Percentiles rank a stretch among this genome's conserved stretches.
Conservation (phyloP, 37 sponge, comb jelly and placozoan species). For the Ianthella basta region DNA sequence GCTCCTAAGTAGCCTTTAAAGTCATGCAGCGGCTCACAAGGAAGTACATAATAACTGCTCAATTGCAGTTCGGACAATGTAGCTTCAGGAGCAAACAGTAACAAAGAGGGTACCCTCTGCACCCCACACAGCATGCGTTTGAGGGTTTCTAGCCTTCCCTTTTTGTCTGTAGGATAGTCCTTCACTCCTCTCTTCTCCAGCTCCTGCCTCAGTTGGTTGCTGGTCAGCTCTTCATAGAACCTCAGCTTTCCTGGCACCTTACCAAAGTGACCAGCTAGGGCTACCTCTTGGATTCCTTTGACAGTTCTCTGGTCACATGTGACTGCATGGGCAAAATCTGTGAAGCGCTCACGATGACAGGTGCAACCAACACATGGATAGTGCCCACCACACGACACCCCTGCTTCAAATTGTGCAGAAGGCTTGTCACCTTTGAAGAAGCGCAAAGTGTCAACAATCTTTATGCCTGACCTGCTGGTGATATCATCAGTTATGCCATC, state of each 20-base stretch:
- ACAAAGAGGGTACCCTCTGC: constrained; percentile 13
- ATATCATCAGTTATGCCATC: neutral
- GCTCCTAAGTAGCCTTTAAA: constrained; percentile 27
- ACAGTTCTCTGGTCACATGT: constrained; percentile 3
- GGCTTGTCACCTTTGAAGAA: constrained; percentile 35
- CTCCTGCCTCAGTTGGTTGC: constrained; percentile 1
- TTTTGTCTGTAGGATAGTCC: neutral
- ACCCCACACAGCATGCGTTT: neutral
- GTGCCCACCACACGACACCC: constrained; percentile 14
- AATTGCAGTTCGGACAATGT: neutral
- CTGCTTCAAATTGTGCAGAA: constrained; percentile 32
- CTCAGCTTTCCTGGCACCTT: neutral
- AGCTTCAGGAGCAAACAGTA: neutral
- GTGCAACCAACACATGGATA: constrained; percentile 35
- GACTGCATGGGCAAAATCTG: constrained; percentile 12
- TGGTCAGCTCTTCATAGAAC: neutral
- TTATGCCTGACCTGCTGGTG: neutral
- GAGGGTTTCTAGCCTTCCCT: neutral
- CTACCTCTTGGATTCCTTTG: constrained; percentile 6
- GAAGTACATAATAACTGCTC: constrained; percentile 1
- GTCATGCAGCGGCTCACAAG: constrained; percentile 43
- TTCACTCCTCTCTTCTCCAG: neutral
- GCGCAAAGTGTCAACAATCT: neutral
- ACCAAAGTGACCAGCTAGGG: constrained; percentile 11
- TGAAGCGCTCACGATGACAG: neutral